phyloP scores from a whole-genome alignment of 64 coral and sea anemone species.

The Acropora tenuis region DNA sequence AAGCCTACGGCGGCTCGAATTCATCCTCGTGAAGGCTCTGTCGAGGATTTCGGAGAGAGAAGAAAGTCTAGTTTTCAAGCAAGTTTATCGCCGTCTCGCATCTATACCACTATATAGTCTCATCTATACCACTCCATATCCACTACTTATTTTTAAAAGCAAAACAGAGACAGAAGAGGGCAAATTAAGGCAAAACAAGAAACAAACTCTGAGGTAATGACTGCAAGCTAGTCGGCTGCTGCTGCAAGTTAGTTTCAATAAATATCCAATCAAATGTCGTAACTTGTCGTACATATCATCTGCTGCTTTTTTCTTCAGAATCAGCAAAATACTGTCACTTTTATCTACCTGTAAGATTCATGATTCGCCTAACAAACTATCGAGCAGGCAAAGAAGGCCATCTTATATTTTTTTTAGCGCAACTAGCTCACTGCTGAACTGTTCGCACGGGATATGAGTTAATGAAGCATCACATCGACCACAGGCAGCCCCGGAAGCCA shows the following conservation, averaged over 20 bases:
- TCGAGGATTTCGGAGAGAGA: too few relatives aligned
- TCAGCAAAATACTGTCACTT: too few relatives aligned
- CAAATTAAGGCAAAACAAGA: conserved; percentile 5
- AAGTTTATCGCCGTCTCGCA: too few relatives aligned
- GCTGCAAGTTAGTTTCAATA: too few relatives aligned
- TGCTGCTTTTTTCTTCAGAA: too few relatives aligned
- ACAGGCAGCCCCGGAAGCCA: background rate
- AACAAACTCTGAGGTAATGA: background rate
- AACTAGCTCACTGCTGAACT: background rate
- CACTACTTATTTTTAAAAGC: background rate
- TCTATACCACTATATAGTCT: too few relatives aligned
- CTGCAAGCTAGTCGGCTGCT: background rate
- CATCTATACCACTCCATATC: too few relatives aligned
- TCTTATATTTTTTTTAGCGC: background rate
- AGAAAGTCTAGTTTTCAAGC: too few relatives aligned
- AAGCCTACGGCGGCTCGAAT: too few relatives aligned
- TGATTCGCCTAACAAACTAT: background rate
- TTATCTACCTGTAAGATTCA: background rate
- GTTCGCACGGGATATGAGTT: background rate
- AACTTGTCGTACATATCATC: too few relatives aligned
- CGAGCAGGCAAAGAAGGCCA: background rate
- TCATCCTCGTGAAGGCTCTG: too few relatives aligned
- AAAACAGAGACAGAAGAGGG: background rate
- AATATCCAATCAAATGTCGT: too few relatives aligned
- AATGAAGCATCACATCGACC: background rate